Percentiles rank a stretch among this genome's conserved stretches.
Conservation (phyloP, 2,113 vertebrate genomes). For the Pterophyllum scalare region DNA sequence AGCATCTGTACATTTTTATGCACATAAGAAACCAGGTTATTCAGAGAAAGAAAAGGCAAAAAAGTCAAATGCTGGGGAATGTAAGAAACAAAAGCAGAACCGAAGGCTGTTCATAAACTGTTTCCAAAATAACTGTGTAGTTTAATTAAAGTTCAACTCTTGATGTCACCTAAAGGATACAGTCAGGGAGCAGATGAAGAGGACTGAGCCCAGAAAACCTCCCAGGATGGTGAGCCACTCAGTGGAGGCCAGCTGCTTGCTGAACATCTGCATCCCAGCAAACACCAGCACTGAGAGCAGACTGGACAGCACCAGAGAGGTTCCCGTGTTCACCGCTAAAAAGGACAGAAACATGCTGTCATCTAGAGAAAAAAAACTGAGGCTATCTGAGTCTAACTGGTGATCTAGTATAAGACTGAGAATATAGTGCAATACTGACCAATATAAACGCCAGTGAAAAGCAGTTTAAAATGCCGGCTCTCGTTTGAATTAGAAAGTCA, state of each 20-base stretch:
- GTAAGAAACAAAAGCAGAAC: not conserved
- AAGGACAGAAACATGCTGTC: not conserved
- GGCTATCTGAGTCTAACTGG: not conserved
- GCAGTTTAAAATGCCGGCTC: not conserved
- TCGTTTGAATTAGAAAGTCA: not conserved
- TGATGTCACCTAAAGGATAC: constrained; percentile 85
- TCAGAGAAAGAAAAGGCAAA: not conserved
- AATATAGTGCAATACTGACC: not conserved
- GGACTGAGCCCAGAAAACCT: constrained; percentile 90
- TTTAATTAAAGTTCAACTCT: not conserved
- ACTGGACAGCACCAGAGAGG: constrained; percentile 90
- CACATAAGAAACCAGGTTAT: not conserved
- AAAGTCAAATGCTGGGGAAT: not conserved
- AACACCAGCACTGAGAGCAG: constrained; percentile 93
- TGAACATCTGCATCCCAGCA: constrained; percentile 98
- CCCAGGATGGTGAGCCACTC: constrained; percentile 97
- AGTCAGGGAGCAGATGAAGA: constrained; percentile 96
- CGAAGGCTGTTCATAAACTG: not conserved
- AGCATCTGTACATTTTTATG: not conserved
- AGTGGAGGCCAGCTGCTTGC: constrained; percentile 90
- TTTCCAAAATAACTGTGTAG: not conserved
- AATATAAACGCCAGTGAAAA: not conserved
- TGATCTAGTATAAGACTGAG: not conserved
- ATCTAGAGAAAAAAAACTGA: not conserved
- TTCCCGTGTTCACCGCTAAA: constrained; percentile 90